phyloP scores from a whole-genome alignment of 2,113 vertebrate genomes.

The Oxyruncus cristatus region DNA sequence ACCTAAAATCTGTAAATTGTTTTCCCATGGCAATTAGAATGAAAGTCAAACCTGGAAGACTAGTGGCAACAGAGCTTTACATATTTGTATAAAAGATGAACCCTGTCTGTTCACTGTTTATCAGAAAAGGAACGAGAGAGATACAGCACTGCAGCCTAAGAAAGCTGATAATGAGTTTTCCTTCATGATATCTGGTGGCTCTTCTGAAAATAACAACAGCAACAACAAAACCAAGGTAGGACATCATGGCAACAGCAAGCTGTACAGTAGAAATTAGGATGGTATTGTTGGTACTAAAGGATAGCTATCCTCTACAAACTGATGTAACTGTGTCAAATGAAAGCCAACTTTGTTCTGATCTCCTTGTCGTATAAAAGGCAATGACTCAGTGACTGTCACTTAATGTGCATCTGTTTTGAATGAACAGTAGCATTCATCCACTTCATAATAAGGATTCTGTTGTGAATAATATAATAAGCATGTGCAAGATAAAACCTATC shows the following conservation, averaged over 20 bases:
- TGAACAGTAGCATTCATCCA: slow-evolving; percentile 11
- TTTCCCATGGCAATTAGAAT: slow-evolving; percentile 66
- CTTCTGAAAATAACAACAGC: background rate
- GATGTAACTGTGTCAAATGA: slow-evolving; percentile 41
- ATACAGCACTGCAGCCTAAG: background rate
- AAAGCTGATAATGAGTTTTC: slow-evolving; percentile 12
- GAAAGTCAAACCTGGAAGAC: slow-evolving; percentile 64
- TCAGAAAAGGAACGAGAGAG: background rate
- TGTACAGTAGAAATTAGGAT: background rate
- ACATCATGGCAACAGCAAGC: background rate
- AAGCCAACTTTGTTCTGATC: slow-evolving; percentile 37
- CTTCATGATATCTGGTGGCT: background rate
- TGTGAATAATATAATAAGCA: slow-evolving; percentile 43
- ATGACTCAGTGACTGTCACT: slow-evolving; percentile 51
- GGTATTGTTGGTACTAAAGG: background rate
- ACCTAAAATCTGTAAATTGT: slow-evolving; percentile 57
- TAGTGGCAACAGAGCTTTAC: slow-evolving; percentile 51
- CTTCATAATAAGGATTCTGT: slow-evolving; percentile 23
- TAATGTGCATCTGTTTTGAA: slow-evolving; percentile 36
- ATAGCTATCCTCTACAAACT: slow-evolving; percentile 23
- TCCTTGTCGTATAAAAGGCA: slow-evolving; percentile 51
- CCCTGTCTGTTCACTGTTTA: slow-evolving; percentile 16
- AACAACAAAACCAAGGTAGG: background rate
- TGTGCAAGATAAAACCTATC: slow-evolving; percentile 35
- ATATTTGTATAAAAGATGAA: slow-evolving; percentile 53